Evolutionary conservation across 2,113 vertebrate species (phyloP).

Genomic region (Oceanites oceanicus): DNA sequence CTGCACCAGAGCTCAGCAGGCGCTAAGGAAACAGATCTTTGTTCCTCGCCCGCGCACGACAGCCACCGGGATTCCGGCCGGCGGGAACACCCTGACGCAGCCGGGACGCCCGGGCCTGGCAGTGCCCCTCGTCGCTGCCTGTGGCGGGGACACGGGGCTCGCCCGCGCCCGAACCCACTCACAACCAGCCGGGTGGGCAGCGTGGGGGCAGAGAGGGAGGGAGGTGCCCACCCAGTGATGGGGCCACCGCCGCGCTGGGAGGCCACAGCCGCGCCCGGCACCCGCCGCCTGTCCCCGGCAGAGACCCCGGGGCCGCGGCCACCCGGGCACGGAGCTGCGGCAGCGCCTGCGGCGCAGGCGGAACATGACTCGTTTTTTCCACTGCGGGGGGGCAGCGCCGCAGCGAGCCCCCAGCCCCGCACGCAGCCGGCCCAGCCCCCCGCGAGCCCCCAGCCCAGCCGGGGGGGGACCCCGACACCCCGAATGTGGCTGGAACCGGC

Average conservation of each 20-base stretch:
- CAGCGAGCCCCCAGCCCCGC: background rate
- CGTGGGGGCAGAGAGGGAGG: background rate
- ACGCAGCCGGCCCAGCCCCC: fast-evolving
- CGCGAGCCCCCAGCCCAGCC: fast-evolving
- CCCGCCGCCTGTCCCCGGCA: background rate
- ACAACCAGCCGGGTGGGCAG: background rate
- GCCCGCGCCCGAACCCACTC: fast-evolving
- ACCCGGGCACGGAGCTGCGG: background rate
- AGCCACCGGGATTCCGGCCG: background rate
- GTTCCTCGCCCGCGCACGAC: background rate
- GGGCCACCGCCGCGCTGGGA: background rate
- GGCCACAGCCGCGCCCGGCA: too few species aligned
- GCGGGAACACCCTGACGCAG: background rate
- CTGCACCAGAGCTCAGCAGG: background rate
- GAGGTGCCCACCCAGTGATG: fast-evolving
- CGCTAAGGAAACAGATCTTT: background rate
- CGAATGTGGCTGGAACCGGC: fast-evolving
- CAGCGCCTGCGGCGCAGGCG: background rate
- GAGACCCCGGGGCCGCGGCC: background rate
- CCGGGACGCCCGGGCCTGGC: background rate
- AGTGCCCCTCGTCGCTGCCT: background rate
- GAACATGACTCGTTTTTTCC: constrained; percentile 12
- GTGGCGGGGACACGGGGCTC: fast-evolving
- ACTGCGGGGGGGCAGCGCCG: background rate
- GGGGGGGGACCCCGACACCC: too few species aligned